These are phyloP conservation scores for Bagarius yarrelli DNA, from an alignment of 2,113 vertebrate genomes.

Conservation along the genomic window DNA sequence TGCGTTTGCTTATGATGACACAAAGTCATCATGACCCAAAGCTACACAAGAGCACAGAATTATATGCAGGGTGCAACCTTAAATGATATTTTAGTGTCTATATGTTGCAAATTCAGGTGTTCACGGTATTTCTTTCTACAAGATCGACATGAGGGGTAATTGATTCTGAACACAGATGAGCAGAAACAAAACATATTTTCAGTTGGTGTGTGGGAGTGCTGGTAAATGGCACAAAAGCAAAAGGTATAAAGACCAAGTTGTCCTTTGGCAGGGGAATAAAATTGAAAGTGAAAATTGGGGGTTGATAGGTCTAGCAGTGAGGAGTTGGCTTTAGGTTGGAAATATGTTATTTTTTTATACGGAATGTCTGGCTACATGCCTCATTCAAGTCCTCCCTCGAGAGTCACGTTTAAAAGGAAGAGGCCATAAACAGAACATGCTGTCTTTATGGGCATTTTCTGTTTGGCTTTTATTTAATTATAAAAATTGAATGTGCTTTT, in stretches of 20 bases:
- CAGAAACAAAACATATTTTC: slow-evolving; percentile 47
- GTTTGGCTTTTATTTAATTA: neutral
- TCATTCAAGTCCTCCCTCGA: slow-evolving; percentile 19
- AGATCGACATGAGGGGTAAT: slow-evolving; percentile 52
- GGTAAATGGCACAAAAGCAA: slow-evolving; percentile 35
- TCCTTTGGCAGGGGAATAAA: slow-evolving; percentile 61
- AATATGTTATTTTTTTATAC: slow-evolving; percentile 4
- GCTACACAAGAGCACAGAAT: slow-evolving; percentile 19
- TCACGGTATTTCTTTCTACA: slow-evolving; percentile 5
- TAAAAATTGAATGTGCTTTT: slow-evolving; percentile 12
- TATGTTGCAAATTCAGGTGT: slow-evolving; percentile 21
- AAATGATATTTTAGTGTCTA: slow-evolving; percentile 28
- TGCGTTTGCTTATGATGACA: neutral
- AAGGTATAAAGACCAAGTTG: slow-evolving; percentile 32
- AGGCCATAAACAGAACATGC: slow-evolving; percentile 36
- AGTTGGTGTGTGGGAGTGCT: slow-evolving; percentile 35
- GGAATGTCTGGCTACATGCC: slow-evolving; percentile 34
- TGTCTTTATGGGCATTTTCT: slow-evolving; percentile 40
- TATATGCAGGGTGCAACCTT: slow-evolving; percentile 7
- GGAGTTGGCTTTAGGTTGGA: slow-evolving; percentile 37
- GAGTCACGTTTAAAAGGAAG: slow-evolving; percentile 18
- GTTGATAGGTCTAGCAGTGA: slow-evolving; percentile 43
- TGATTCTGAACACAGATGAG: slow-evolving; percentile 51
- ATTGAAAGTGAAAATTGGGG: slow-evolving; percentile 55
- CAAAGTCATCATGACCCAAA: slow-evolving; percentile 8